Evolutionary conservation across 2,888 invertebrate genomes (phyloP).

Genomic region (Drosophila kokeensis): DNA sequence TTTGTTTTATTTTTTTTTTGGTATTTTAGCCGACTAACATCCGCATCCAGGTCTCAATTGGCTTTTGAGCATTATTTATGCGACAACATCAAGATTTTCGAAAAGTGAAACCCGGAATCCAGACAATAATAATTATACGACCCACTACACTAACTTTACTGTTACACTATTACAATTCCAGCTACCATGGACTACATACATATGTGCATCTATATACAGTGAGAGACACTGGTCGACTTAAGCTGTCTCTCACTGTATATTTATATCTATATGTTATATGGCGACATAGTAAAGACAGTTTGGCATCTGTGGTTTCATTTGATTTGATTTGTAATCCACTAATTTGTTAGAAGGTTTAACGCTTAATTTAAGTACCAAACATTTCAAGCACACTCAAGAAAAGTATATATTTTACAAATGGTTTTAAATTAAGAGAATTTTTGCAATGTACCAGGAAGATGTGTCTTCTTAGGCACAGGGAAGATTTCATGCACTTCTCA

Average conservation of each 20-base stretch:
- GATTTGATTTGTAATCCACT: background rate
- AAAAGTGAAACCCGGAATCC: constrained; percentile 57
- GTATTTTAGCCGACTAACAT: constrained; percentile 15
- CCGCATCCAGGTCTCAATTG: constrained; percentile 31
- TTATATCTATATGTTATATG: background rate
- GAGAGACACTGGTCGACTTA: too few species aligned
- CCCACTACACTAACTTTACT: constrained; percentile 27
- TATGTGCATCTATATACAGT: background rate
- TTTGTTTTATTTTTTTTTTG: background rate
- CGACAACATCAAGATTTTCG: constrained; percentile 4
- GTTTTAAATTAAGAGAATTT: background rate
- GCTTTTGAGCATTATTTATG: constrained; percentile 29
- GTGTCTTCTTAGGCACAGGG: background rate
- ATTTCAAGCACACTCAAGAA: background rate
- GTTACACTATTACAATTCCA: background rate
- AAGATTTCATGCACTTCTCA: background rate
- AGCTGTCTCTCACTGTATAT: too few species aligned
- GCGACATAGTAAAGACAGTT: background rate
- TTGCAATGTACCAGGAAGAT: background rate
- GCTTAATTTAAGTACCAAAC: background rate
- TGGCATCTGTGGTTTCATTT: background rate
- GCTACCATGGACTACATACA: background rate
- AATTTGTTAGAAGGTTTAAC: background rate
- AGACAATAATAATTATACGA: constrained; percentile 21
- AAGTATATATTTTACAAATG: background rate